Evolutionary conservation across 2,888 invertebrate species (phyloP), one percentile per base, ranked within the genome.

Genomic region (Ptycholaimellus sp.): DNA sequence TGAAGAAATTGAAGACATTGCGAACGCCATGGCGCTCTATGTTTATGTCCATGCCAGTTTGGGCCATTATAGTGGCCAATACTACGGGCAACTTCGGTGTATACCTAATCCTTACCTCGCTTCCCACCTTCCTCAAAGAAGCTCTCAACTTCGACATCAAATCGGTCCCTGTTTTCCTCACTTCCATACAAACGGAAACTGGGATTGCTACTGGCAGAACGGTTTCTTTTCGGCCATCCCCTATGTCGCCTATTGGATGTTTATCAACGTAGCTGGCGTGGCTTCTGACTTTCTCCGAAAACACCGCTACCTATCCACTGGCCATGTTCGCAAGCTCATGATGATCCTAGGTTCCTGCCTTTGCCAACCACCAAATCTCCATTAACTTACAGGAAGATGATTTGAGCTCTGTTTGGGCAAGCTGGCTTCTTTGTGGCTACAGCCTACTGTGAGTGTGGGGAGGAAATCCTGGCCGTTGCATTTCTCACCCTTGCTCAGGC

Each of bases 291-390:
- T 71, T 68, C 59, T 76, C 34, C 61, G 77, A 3, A 67, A 68
- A 2, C 70, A 68, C 45, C 70, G 72, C 21, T 67, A 70, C 52
- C 63, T 78, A 17, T 69, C 72, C 0, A 63, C 71, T 3, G 55
- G 73, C 1, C 70, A 69, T 43, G 77, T 77, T 0, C 74, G 76
- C 60, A 77, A 76, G 54, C 52, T 78, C 1, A 77, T 76, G 70
- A 78, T 78, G 53, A 73, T 76, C 11, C 67, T 78, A n/a, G n/a
- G n/a, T n/a, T n/a, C n/a, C n/a, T n/a, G n/a, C n/a, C n/a, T n/a
- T n/a, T n/a, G n/a, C n/a, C n/a, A n/a, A n/a, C n/a, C n/a, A n/a
- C n/a, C n/a, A n/a, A n/a, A n/a, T n/a, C n/a, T n/a, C n/a, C n/a
- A n/a, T n/a, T n/a, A n/a, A n/a, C n/a, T n/a, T n/a, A n/a, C n/a